These are phyloP conservation scores for Bursaphelenchus okinawaensis DNA, from an alignment of 2,888 invertebrate species.

Conservation along the genomic window DNA sequence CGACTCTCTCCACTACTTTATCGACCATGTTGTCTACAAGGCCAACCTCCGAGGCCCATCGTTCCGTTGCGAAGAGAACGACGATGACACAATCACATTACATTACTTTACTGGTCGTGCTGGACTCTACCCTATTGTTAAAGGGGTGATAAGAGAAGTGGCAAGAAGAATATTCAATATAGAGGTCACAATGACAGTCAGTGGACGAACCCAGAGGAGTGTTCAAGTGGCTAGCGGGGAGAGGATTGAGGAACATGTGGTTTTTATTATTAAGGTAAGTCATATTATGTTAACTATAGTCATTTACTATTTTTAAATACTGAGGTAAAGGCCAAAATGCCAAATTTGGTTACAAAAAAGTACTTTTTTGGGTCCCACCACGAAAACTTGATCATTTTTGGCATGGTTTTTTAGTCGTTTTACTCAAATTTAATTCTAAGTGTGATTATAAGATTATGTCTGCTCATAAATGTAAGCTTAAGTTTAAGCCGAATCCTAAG, in stretches of 20 bases:
- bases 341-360: too few species aligned
- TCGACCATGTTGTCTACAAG: constrained; percentile 48
- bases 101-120: constrained; percentile 93
- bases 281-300: too few species aligned
- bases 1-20: constrained; percentile 74
- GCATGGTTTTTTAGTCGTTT: too few species aligned
- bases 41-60: constrained; percentile 66
- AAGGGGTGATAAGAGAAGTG: constrained; percentile 81
- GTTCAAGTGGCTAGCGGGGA: constrained; percentile 71
- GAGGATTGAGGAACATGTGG: constrained; percentile 45
- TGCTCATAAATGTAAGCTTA: too few species aligned
- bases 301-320: too few species aligned
- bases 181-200: constrained; percentile 14
- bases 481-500: too few species aligned
- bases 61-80: constrained; percentile 82
- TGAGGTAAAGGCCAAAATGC: too few species aligned
- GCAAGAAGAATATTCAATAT: constrained; percentile 84
- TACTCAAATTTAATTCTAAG: too few species aligned
- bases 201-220: constrained; percentile 70
- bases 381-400: too few species aligned
- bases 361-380: too few species aligned
- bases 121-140: constrained; percentile 87
- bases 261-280: constrained; percentile 42
- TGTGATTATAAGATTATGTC: too few species aligned
- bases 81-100: constrained; percentile 79